Base-by-base conservation (phyloP, 2,888 invertebrate genomes). In the Malacosoma neustria region DNA sequence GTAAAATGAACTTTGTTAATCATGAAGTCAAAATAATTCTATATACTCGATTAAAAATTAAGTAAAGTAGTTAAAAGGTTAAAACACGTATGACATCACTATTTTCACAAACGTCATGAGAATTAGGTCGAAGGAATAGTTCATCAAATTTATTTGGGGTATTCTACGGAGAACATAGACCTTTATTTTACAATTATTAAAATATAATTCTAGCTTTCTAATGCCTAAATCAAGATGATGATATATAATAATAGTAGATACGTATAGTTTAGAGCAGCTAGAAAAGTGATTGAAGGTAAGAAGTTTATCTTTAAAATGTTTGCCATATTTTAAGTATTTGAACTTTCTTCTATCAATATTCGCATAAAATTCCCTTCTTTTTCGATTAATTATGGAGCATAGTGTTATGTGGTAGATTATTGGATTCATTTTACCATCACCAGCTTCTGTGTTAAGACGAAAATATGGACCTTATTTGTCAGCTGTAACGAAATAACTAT, bases 311-410 rank as follows among this genome's bases (percentile, higher is more conserved):
- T 57, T 58, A 44, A 35, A 46, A 65, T 60, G 63, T 72, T 80
- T 81, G 80, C 82, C 82, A 82, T 84, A 84, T 82, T 84, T 82
- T 74, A 60, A 61, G 61, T 53, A 68, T 68, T 81, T 70, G 54
- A 69, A 68, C 70, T 68, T 70, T 69, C 71, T 63, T 69, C 66
- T 63, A 53, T 34, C 46, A 45, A 47, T 61, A 45, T 58, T 61
- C 36, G 46, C 45, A 49, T 40, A 38, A 45, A 61, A 45, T 57
- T 47, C 46, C 48, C 50, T 38, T 32, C 43, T 47, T 46, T 45
- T 57, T 53, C 46, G 39, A 43, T 49, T 48, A 42, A 36, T 38
- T 39, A 42, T n/a, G 35, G 33, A 50, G 58, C 42, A 64, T 41
- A 45, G 40, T 40, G 49, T 41, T 33, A 30, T 42, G 11, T 43